Evolutionary conservation across 2,113 vertebrate species (phyloP).

Genomic region (Anoura caudifer): DNA sequence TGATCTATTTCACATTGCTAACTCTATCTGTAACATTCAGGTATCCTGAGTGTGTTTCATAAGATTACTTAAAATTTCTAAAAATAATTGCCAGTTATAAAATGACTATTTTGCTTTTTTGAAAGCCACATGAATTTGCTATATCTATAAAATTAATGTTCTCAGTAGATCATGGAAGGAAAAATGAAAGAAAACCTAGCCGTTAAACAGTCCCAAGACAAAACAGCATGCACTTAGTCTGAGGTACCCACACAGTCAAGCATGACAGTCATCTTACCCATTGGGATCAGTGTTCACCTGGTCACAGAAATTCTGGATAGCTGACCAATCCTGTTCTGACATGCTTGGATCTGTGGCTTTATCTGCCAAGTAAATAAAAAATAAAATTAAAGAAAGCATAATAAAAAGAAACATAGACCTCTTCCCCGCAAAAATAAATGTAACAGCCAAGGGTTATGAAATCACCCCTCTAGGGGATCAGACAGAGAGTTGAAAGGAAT

Average conservation of each 20-base stretch:
- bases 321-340: slow-evolving; percentile 86
- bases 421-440: not conserved
- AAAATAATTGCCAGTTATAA: not conserved
- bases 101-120: not conserved
- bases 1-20: not conserved
- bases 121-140: not conserved
- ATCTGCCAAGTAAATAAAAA: slow-evolving; percentile 76
- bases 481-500: no score
- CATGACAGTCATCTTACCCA: slow-evolving; percentile 80
- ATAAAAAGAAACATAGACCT: not conserved
- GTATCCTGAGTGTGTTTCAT: not conserved
- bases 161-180: not conserved
- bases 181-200: not conserved
- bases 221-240: no score
- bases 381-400: not conserved
- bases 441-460: not conserved
- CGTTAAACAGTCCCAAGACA: not conserved
- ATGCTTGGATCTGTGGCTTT: slow-evolving; percentile 88
- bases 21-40: not conserved
- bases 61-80: not conserved
- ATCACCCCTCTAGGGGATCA: not conserved
- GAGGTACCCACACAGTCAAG: not conserved
- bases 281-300: slow-evolving; percentile 83
- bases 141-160: not conserved
- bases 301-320: slow-evolving; percentile 88